phyloP scores from a whole-genome alignment of 2,797 vertebrate species.

The Rhodeus uyekii region DNA sequence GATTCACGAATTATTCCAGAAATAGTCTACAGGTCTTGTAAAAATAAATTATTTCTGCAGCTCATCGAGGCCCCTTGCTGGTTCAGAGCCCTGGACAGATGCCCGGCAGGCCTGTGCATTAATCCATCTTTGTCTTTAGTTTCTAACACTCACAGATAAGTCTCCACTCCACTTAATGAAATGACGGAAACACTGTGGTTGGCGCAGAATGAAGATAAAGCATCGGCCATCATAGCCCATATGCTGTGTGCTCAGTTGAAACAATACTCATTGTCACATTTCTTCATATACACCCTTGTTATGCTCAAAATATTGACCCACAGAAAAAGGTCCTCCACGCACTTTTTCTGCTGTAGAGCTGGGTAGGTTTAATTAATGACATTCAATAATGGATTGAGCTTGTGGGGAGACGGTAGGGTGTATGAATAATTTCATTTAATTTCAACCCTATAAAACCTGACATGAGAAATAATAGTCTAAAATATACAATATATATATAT shows the following conservation, averaged over 20 bases:
- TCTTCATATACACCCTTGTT: constrained; percentile 46
- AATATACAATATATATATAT: too few species aligned
- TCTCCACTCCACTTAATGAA: constrained; percentile 33
- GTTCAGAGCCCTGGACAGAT: background rate
- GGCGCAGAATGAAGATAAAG: constrained; percentile 19
- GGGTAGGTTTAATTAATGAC: constrained; percentile 47
- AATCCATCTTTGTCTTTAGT: constrained; percentile 11
- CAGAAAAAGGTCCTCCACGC: constrained; percentile 43
- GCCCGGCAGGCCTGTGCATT: background rate
- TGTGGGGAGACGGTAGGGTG: background rate
- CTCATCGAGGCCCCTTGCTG: background rate
- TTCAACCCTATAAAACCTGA: background rate
- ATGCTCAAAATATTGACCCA: constrained; percentile 34
- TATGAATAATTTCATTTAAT: background rate
- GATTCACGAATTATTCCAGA: background rate
- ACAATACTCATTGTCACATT: constrained; percentile 41
- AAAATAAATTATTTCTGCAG: background rate
- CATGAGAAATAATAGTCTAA: too few species aligned
- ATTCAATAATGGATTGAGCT: constrained; percentile 39
- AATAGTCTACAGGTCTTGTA: background rate
- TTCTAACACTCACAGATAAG: constrained; percentile 7
- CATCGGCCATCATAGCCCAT: constrained; percentile 8
- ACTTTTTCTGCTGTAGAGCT: constrained; percentile 35
- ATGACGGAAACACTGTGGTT: constrained; percentile 13
- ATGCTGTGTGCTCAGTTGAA: constrained; percentile 25